Percentiles rank a stretch among this genome's conserved stretches.
Conservation (phyloP, 1,140 invertebrate genomes). For the Drosophila nigromelanica region DNA sequence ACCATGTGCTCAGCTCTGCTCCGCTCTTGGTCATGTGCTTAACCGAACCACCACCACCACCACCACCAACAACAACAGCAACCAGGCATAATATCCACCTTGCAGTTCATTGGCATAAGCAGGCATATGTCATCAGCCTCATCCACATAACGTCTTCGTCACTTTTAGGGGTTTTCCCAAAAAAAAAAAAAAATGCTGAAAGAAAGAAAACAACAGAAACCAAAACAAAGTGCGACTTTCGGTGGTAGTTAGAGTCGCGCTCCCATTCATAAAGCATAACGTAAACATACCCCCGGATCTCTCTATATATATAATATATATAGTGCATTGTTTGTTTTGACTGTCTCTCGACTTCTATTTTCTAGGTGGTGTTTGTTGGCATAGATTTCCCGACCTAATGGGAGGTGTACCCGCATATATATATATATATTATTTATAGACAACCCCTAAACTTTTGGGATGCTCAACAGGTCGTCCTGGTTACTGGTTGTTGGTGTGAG, state of each 20-base stretch:
- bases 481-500: conserved; percentile 51
- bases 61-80: conserved; percentile 8
- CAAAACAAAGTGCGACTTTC: conserved; percentile 68
- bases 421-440: conserved; percentile 34
- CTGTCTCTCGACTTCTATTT: conserved; percentile 29
- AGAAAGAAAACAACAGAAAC: conserved; percentile 45
- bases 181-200: conserved; percentile 32
- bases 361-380: conserved; percentile 72
- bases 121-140: conserved; percentile 75
- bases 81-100: conserved; percentile 16
- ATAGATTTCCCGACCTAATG: conserved; percentile 60
- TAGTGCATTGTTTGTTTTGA: conserved; percentile 49
- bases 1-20: conserved; percentile 43
- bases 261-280: conserved; percentile 74
- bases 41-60: conserved; percentile 54
- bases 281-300: conserved; percentile 73
- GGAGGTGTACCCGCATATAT: conserved; percentile 57
- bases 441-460: conserved; percentile 57
- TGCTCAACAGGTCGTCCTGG: conserved; percentile 63
- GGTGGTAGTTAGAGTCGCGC: conserved; percentile 77
- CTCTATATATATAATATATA: conserved; percentile 7
- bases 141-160: conserved; percentile 78
- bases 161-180: conserved; percentile 76
- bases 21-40: conserved; percentile 62
- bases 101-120: conserved; percentile 66